A percentile compares a stretch with the other conserved stretches of the same genome.
phyloP scores from a whole-genome alignment of 2,888 invertebrate species.

The Luperina nickerlii region DNA sequence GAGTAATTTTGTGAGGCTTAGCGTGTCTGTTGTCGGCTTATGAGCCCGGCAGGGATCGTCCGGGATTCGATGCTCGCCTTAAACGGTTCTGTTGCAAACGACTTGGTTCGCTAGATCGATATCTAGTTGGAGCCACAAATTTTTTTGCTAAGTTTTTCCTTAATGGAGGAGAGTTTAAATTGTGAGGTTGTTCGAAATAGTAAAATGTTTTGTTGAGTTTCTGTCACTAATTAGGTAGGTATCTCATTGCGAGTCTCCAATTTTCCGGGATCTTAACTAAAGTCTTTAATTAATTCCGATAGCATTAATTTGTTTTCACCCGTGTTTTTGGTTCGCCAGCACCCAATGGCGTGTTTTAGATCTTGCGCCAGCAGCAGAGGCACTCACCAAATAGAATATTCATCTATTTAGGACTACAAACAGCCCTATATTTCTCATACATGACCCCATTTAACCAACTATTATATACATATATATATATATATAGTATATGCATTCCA shows the following conservation, averaged over 20 bases:
- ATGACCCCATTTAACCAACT: neutral
- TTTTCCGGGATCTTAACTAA: neutral
- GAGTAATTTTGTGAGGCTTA: slow-evolving; percentile 64
- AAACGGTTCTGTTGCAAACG: slow-evolving; percentile 48
- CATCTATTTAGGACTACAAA: neutral
- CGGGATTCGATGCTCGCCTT: slow-evolving; percentile 55
- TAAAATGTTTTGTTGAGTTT: neutral
- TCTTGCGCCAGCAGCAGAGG: neutral
- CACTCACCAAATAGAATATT: neutral
- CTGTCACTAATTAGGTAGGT: neutral
- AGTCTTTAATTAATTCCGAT: neutral
- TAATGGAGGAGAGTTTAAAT: neutral
- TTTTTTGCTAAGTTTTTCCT: neutral
- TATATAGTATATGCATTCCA: too few species aligned
- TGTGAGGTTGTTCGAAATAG: neutral
- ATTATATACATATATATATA: too few species aligned
- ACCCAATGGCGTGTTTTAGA: neutral
- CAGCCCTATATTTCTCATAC: too few species aligned
- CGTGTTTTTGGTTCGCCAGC: neutral
- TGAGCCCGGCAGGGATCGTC: slow-evolving; percentile 45
- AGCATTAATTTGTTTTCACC: neutral
- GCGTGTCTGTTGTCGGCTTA: slow-evolving; percentile 63
- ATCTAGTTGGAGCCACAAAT: slow-evolving; percentile 17
- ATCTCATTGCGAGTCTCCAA: neutral
- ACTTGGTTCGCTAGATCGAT: slow-evolving; percentile 13